These are phyloP conservation scores for Microcebus ravelobensis DNA, from an alignment of 2,113 vertebrate species.

Conservation along the genomic window DNA sequence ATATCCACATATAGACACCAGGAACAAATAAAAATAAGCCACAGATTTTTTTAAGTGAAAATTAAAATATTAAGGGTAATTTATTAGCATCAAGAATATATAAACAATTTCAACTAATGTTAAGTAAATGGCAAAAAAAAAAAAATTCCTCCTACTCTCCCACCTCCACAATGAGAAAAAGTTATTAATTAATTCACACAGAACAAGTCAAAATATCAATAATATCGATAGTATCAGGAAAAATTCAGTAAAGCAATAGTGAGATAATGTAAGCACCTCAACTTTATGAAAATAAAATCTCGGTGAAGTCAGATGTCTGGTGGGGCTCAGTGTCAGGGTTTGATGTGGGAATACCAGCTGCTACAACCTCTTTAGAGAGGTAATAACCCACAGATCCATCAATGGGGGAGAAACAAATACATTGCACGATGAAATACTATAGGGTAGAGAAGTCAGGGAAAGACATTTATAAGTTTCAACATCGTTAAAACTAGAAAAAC, in stretches of 20 bases:
- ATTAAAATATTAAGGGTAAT: not conserved
- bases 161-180: not conserved
- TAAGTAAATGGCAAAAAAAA: not conserved
- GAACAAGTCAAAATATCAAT: not conserved
- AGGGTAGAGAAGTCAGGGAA: not conserved
- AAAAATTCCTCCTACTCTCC: not conserved
- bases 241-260: not conserved
- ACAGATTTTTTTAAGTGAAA: not conserved
- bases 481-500: not conserved
- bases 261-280: not conserved
- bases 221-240: not conserved
- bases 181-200: conserved; percentile 9
- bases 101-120: not conserved
- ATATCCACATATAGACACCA: not conserved
- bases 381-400: not conserved
- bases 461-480: not conserved
- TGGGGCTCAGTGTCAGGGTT: not conserved
- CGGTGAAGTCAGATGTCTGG: not conserved
- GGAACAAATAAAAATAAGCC: not conserved
- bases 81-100: not conserved
- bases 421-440: not conserved
- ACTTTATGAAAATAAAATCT: not conserved
- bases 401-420: not conserved
- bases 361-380: not conserved
- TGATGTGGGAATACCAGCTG: not conserved